phyloP scores from a whole-genome alignment of 2,113 vertebrate genomes.

The Odobenus rosmarus region DNA sequence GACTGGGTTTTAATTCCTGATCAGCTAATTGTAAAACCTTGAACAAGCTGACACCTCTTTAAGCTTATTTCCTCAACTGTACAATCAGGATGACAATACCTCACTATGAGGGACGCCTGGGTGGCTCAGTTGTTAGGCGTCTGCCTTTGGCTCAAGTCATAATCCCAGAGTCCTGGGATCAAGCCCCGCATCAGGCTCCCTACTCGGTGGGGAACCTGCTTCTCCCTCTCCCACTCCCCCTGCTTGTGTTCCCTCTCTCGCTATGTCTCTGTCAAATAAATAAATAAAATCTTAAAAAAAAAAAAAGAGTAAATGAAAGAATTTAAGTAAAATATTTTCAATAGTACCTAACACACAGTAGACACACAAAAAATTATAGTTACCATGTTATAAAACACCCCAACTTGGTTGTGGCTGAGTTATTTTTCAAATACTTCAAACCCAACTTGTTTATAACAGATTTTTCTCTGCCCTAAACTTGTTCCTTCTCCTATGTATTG shows the following conservation, averaged over 20 bases:
- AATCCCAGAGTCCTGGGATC: too few species aligned
- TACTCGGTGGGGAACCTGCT: too few species aligned
- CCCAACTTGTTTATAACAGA: neutral
- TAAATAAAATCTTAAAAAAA: too few species aligned
- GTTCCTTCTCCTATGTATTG: neutral
- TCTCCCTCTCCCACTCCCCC: too few species aligned
- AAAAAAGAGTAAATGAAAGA: neutral
- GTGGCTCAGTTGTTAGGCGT: too few species aligned
- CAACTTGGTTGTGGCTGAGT: neutral
- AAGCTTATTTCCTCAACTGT: neutral
- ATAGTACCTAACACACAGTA: neutral
- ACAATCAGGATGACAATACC: neutral
- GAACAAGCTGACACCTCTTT: neutral
- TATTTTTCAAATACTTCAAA: neutral
- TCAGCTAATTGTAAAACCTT: neutral
- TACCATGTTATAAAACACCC: neutral
- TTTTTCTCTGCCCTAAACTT: neutral
- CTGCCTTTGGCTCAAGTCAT: too few species aligned
- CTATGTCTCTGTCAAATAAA: too few species aligned
- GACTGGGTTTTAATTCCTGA: neutral
- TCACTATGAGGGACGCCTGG: neutral
- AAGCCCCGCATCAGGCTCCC: too few species aligned
- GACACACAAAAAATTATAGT: neutral
- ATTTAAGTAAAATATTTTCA: neutral
- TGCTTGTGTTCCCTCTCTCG: too few species aligned